Evolutionary conservation across 1,140 invertebrate genomes (phyloP), one percentile per base, ranked within the genome.

Genomic region (Apis mellifera): DNA sequence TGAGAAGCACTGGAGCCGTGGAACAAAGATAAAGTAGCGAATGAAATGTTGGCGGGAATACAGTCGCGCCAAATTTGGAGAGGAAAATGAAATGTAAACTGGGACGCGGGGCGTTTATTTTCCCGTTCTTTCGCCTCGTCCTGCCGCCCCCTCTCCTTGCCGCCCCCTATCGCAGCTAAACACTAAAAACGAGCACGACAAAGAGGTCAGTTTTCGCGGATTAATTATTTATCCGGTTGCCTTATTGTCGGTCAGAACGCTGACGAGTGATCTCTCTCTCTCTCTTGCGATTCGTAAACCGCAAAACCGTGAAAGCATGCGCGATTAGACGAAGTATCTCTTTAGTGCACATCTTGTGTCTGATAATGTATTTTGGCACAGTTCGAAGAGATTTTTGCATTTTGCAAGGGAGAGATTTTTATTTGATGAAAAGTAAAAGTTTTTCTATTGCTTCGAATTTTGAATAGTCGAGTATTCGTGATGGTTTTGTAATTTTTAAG

Each of bases 71-170:
- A 72, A 78, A 78, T 78, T 78, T 78, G 55, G 48, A 72, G 77
- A 78, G 77, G 55, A 60, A 78, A 72, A 78, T 78, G 77, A 60
- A 78, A 78, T 78, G 77, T 71, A 78, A 78, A 78, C 77, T 78
- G 57, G 77, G 48, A 54, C 77, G 77, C 66, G 55, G 3, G 54
- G 23, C 42, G 32, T 71, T 78, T 52, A 71, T 71, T 78, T 78
- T 52, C 48, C 19, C 19, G 32, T 78, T 60, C 32, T 71, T 71
- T 78, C 57, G 17, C 52, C 11, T 50, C 66, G 60, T 62, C 23
- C 23, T 62, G 13, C 13, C 42, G 0, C 3, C 23, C 12, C 23
- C 17, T 13, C 13, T 7, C 11, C 52, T 32, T 26, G 4, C 50
- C 19, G 4, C 50, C 19, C 9, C 21, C 52, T 55, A 19, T 71